Evolutionary conservation across 2,113 vertebrate genomes (phyloP), one percentile per base, ranked within the genome.

Genomic region (Anhinga anhinga): DNA sequence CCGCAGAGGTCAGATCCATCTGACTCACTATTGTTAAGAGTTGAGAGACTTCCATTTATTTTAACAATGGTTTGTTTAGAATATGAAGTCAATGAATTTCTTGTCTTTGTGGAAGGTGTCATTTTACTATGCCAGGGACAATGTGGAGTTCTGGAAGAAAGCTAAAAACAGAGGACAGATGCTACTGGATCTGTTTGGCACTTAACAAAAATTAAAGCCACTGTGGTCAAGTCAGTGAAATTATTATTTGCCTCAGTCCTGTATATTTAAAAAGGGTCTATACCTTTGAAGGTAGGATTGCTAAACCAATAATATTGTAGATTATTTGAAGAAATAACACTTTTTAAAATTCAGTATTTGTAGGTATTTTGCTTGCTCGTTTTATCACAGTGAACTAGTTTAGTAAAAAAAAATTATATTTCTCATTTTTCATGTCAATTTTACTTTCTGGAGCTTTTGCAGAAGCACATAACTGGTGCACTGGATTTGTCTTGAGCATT

Each of bases 41-140:
- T 85, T 82, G 94, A 65, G 92, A 88, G 82, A 69, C 44, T 90
- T 88, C 34, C 34, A 88, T 94, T 94, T 93, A 52, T 81, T 92
- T 93, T 86, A 93, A 95, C 95, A 97, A 81, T 95, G 42, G 12
- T 59, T 94, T 94, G 88, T 96, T 95, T 96, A 82, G 69, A 87
- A 45, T 79, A 86, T 76, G 73, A 91, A 93, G 80, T 97, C 91
- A 95, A 65, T 97, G 52, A 86, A 82, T 95, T 96, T 91, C 83
- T 95, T 92, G 65, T 72, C 77, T 95, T 94, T 94, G 92, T 86
- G 52, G 56, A 93, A 96, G 49, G 56, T 94, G 86, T 94, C 50
- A 92, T 92, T 88, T 82, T 86, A 83, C 61, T 90, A 8, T 78
- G 61, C 61, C 61, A 69, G 80, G 70, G 55, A 83, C 86, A 96